Conservation (phyloP, 2,888 invertebrate genomes). For the Drosophila macrospina region DNA sequence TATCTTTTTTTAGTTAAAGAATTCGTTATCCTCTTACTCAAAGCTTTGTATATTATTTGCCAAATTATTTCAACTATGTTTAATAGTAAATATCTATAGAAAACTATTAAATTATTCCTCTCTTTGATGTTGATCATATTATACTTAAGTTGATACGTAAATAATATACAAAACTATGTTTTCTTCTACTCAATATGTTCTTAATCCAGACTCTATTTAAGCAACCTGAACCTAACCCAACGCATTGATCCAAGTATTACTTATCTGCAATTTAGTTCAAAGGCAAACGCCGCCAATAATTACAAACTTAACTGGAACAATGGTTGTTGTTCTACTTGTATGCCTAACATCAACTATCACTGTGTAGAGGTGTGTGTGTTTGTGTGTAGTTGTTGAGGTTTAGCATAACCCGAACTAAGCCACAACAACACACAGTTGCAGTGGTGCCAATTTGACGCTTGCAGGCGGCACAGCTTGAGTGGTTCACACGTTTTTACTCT, state of each 20-base stretch:
- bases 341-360: slow-evolving; percentile 10
- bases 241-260: slow-evolving; percentile 16
- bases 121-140: too few relatives aligned
- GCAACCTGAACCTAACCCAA: slow-evolving; percentile 62
- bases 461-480: slow-evolving; percentile 70
- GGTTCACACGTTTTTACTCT: slow-evolving; percentile 69
- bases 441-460: slow-evolving; percentile 45
- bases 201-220: background rate
- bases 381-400: slow-evolving; percentile 20
- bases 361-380: too few relatives aligned
- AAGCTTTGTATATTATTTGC: too few relatives aligned
- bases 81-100: too few relatives aligned
- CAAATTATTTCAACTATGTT: too few relatives aligned
- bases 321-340: slow-evolving; percentile 15
- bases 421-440: slow-evolving; percentile 59
- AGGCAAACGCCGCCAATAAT: slow-evolving; percentile 41
- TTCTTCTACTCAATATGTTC: background rate
- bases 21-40: too few relatives aligned
- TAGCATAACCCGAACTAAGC: slow-evolving; percentile 28
- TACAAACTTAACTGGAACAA: slow-evolving; percentile 34
- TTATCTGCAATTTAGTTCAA: slow-evolving; percentile 38
- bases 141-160: background rate
- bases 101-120: too few relatives aligned
- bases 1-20: too few relatives aligned
- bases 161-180: background rate